A percentile compares a stretch with the other conserved stretches of the same genome.
Evolutionary conservation across 2,888 invertebrate species (phyloP).

Genomic region (Leucoma salicis): DNA sequence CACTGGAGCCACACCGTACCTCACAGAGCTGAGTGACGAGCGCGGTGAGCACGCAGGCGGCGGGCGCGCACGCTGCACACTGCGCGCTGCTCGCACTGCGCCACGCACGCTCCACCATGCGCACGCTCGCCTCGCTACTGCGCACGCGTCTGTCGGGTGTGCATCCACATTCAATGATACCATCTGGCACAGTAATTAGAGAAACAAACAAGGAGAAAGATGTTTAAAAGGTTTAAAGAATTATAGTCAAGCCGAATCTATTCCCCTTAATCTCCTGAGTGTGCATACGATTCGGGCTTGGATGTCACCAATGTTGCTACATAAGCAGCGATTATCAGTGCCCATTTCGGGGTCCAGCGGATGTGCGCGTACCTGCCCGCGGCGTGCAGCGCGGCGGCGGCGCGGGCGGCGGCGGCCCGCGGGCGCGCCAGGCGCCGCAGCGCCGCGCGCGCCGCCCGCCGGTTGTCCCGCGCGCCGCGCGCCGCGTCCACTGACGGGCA

Average conservation of each 20-base stretch:
- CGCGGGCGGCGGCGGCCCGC: slow-evolving; percentile 47
- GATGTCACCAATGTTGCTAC: too few relatives aligned
- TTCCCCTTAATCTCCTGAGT: too few relatives aligned
- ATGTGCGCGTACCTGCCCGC: slow-evolving; percentile 57
- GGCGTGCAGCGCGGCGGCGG: slow-evolving; percentile 49
- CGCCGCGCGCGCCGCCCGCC: slow-evolving; percentile 39
- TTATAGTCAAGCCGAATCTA: too few relatives aligned
- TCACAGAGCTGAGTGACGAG: slow-evolving; percentile 43
- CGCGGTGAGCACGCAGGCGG: slow-evolving; percentile 31
- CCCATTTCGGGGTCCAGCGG: too few relatives aligned
- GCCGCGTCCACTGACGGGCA: slow-evolving; percentile 56
- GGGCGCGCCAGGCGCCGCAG: slow-evolving; percentile 49
- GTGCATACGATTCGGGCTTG: too few relatives aligned
- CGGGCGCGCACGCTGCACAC: slow-evolving; percentile 29
- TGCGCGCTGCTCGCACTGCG: slow-evolving; percentile 27
- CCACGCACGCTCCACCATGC: slow-evolving; percentile 47
- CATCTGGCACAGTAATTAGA: too few relatives aligned
- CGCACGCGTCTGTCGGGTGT: slow-evolving; percentile 39
- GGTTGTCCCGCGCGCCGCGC: slow-evolving; percentile 56
- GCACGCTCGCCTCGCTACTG: slow-evolving; percentile 32
- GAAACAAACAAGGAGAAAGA: too few relatives aligned
- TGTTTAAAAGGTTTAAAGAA: too few relatives aligned
- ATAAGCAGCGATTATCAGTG: too few relatives aligned
- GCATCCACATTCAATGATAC: too few relatives aligned
- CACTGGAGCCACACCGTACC: too few relatives aligned